Conservation (phyloP, 1,140 invertebrate genomes). For the Zaprionus nigranus region DNA sequence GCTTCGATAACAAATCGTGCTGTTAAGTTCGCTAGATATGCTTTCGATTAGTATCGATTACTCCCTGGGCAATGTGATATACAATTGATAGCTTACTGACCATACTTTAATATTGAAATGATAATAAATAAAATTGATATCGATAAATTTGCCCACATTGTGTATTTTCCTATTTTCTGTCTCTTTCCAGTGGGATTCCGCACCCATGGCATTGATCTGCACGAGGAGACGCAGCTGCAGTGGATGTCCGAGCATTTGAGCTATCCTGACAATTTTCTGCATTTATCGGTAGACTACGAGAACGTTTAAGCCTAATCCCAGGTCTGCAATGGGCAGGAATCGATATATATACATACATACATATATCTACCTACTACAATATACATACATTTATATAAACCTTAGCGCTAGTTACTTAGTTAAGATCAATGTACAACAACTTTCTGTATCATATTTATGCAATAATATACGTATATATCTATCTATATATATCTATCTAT, state of each 20-base stretch:
- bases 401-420: slow-evolving; percentile 15
- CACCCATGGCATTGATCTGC: slow-evolving; percentile 95
- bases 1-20: background rate
- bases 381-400: slow-evolving; percentile 9
- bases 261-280: slow-evolving; percentile 99
- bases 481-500: slow-evolving; percentile 18
- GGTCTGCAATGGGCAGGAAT: slow-evolving; percentile 18
- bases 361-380: too few species aligned
- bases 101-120: background rate
- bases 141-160: background rate
- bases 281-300: slow-evolving; percentile 88
- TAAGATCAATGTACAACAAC: slow-evolving; percentile 43
- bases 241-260: slow-evolving; percentile 99
- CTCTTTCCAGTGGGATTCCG: slow-evolving; percentile 89
- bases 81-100: background rate
- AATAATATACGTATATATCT: slow-evolving; percentile 35
- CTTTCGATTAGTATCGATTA: background rate
- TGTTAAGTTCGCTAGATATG: background rate
- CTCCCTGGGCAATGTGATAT: too few species aligned
- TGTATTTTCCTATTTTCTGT: slow-evolving; percentile 33
- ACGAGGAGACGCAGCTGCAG: slow-evolving; percentile 95
- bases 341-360: slow-evolving; percentile 17
- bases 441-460: slow-evolving; percentile 45
- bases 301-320: slow-evolving; percentile 34
- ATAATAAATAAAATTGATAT: background rate